phyloP scores from a whole-genome alignment of 2,888 invertebrate genomes.

The Amblyteles armatorius region DNA sequence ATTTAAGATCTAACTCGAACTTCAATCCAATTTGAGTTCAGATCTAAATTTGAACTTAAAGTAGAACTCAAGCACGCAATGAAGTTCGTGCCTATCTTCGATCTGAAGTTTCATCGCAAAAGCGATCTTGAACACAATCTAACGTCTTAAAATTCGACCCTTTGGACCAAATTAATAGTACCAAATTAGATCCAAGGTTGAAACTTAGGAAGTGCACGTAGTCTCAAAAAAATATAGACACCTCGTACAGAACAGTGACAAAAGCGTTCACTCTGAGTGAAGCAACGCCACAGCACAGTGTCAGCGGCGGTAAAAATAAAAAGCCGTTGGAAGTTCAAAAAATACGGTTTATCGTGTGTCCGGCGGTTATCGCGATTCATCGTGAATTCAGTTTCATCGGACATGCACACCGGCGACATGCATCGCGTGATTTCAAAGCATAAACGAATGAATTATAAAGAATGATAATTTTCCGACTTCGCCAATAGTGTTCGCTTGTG shows the following conservation, averaged over 20 bases:
- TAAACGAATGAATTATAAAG: slow-evolving; percentile 17
- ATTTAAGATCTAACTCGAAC: too few relatives aligned
- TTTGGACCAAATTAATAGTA: too few relatives aligned
- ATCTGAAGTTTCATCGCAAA: too few relatives aligned
- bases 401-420: slow-evolving; percentile 8
- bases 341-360: slow-evolving; percentile 3
- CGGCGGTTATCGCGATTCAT: not conserved
- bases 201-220: too few relatives aligned
- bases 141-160: too few relatives aligned
- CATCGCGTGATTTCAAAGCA: slow-evolving; percentile 8
- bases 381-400: slow-evolving; percentile 8
- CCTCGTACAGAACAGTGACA: not conserved
- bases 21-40: too few relatives aligned
- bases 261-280: not conserved
- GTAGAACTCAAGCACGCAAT: too few relatives aligned
- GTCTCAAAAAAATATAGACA: not conserved
- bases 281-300: not conserved
- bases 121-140: too few relatives aligned
- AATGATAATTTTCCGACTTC: slow-evolving; percentile 4
- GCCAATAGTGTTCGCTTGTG: not conserved
- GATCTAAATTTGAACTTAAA: too few relatives aligned
- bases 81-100: too few relatives aligned
- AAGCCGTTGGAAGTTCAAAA: slow-evolving; percentile 1
- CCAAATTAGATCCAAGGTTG: too few relatives aligned
- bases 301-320: not conserved